A percentile compares a stretch with the other conserved stretches of the same genome.
phyloP scores from a whole-genome alignment of 2,888 invertebrate genomes.

The Ophion costatus region DNA sequence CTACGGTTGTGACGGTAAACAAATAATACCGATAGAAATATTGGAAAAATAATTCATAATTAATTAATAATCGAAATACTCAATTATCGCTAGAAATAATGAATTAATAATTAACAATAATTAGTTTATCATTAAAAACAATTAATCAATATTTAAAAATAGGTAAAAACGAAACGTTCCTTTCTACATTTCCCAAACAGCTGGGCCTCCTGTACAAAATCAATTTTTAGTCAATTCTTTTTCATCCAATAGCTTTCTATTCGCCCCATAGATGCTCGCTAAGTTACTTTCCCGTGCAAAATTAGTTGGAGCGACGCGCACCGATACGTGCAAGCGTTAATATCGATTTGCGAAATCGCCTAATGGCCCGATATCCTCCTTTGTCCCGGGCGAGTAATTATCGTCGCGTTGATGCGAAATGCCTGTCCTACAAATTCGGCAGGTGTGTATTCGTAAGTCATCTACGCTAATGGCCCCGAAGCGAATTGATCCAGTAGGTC shows the following conservation, averaged over 20 bases:
- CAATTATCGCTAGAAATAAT: too few species aligned
- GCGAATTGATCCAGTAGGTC: conserved; percentile 57
- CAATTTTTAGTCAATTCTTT: neutral
- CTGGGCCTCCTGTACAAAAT: neutral
- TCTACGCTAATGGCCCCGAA: conserved; percentile 73
- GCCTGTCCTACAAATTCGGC: conserved; percentile 65
- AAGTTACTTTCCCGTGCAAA: neutral
- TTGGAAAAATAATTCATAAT: too few species aligned
- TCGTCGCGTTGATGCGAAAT: conserved; percentile 50
- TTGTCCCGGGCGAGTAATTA: conserved; percentile 59
- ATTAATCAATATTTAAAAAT: neutral
- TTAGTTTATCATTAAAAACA: neutral
- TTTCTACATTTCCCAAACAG: neutral
- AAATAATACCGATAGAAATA: too few species aligned
- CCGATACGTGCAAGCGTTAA: conserved; percentile 22
- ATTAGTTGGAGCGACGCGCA: conserved; percentile 5
- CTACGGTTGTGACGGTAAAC: too few species aligned
- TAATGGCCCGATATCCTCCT: conserved; percentile 30
- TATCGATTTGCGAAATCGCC: conserved; percentile 44
- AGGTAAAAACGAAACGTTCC: neutral
- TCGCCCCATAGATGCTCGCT: too few species aligned
- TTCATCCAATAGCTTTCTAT: neutral
- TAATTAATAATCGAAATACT: too few species aligned
- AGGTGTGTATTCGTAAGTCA: conserved; percentile 75
- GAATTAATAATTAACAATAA: too few species aligned